phyloP scores from a whole-genome alignment of 2,113 vertebrate species.

The Anguilla rostrata region DNA sequence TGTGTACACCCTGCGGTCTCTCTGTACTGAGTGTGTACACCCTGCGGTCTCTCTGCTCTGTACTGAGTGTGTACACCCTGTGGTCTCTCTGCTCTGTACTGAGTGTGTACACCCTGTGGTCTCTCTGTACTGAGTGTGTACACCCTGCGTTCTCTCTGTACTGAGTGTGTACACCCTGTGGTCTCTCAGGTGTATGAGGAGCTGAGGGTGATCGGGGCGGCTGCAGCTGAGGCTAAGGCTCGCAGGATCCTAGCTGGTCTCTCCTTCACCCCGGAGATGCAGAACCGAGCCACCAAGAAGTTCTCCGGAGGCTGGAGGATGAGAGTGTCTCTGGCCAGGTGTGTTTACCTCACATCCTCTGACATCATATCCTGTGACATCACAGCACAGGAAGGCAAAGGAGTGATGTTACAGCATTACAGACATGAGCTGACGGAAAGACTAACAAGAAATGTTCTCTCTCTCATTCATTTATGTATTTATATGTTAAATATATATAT shows the following conservation, averaged over 20 bases:
- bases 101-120: background rate
- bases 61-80: no score
- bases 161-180: background rate
- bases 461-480: no score
- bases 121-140: background rate
- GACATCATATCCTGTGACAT: no score
- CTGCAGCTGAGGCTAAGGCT: slow-evolving; percentile 85
- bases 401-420: no score
- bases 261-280: slow-evolving; percentile 89
- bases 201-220: slow-evolving; percentile 79
- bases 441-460: no score
- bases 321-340: slow-evolving; percentile 92
- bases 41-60: no score
- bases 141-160: background rate
- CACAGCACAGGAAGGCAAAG: no score
- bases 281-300: slow-evolving; percentile 85
- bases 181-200: slow-evolving; percentile 83
- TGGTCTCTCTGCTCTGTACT: background rate
- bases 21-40: no score
- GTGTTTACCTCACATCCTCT: background rate
- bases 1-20: no score
- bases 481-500: no score
- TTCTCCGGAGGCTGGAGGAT: slow-evolving; percentile 94
- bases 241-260: slow-evolving; percentile 86
- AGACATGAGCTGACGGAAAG: no score